Evolutionary conservation across 2,888 invertebrate species (phyloP).

Genomic region (Arge pagana): DNA sequence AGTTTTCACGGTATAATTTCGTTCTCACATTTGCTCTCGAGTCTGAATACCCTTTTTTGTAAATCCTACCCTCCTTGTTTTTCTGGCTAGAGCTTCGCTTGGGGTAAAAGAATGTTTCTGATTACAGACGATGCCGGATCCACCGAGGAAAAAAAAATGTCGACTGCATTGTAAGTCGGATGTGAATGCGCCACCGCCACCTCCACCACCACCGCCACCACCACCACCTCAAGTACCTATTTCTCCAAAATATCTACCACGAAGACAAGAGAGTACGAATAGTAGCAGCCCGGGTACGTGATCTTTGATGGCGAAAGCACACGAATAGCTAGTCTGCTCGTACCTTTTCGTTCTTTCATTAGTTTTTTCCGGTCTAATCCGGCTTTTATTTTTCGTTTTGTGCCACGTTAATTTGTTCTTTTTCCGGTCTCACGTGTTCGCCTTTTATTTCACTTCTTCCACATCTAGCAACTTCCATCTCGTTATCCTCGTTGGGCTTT

Average conservation of each 20-base stretch:
- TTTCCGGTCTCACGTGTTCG: too few relatives aligned
- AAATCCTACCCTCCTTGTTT: too few relatives aligned
- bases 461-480: too few relatives aligned
- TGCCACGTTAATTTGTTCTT: too few relatives aligned
- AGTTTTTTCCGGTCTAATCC: not conserved
- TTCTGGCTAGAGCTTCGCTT: too few relatives aligned
- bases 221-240: constrained; percentile 37
- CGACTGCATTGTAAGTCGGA: constrained; percentile 47
- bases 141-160: constrained; percentile 42
- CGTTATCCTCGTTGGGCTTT: too few relatives aligned
- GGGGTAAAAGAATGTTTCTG: not conserved
- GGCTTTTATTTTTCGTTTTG: too few relatives aligned
- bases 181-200: constrained; percentile 6
- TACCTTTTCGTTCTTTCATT: not conserved
- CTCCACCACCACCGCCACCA: constrained; percentile 5
- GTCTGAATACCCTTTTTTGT: too few relatives aligned
- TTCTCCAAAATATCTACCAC: constrained; percentile 40
- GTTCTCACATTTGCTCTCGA: too few relatives aligned
- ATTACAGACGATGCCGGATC: constrained; percentile 12
- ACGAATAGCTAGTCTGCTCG: constrained; percentile 1
- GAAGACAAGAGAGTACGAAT: constrained; percentile 36
- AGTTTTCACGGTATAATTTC: too few relatives aligned
- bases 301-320: not conserved
- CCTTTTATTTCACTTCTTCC: too few relatives aligned
- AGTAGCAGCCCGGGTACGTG: constrained; percentile 42